Evolutionary conservation across 2,888 invertebrate genomes (phyloP), one percentile per base, ranked within the genome.

Genomic region (Sympetrum striolatum): DNA sequence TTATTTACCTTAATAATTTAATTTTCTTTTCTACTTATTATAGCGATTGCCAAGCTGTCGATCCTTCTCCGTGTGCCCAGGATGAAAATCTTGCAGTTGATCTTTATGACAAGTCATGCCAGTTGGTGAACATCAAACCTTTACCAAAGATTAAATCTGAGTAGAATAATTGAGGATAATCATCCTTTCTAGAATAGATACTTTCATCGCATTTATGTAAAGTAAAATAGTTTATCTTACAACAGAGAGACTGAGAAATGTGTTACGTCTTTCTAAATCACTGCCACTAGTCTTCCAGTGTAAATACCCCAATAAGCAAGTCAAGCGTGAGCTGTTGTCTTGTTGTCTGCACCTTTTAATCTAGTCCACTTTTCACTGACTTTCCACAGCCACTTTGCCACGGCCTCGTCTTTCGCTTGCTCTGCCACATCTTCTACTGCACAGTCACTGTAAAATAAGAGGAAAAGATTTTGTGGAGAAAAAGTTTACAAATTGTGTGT

Each of bases 281-380:
- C 64, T 86, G 64, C 86, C 86, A 39, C 12, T 86, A 48, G 60
- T 64, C 60, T 86, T 60, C 64, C 86, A 64, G 35, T 58, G n/a
- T 39, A 37, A 37, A 8, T 86, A 18, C 18, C 6, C 60, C 22
- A 31, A n/a, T n/a, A n/a, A 35, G 8, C 35, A 37, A 22, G 35
- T 86, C 60, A 35, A 37, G 22, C 86, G n/a, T 37, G 22, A 22
- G 58, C 37, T 25, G n/a, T 25, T 44, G n/a, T 79, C 31, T 79
- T n/a, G n/a, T n/a, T n/a, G 37, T 39, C 22, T 90, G 73, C 35
- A n/a, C 37, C 64, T 90, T 73, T 81, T 60, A 94, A 91, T 91
- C 94, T 94, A 31, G 97, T 97, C 98, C 98, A 98, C 93, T 96
- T 96, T 94, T 96, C 97, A 94, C 97, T 97, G 90, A 97, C 96